A percentile compares a stretch with the other conserved stretches of the same genome.
Conservation (phyloP, 2,113 vertebrate genomes). For the Rhombomys opimus region DNA sequence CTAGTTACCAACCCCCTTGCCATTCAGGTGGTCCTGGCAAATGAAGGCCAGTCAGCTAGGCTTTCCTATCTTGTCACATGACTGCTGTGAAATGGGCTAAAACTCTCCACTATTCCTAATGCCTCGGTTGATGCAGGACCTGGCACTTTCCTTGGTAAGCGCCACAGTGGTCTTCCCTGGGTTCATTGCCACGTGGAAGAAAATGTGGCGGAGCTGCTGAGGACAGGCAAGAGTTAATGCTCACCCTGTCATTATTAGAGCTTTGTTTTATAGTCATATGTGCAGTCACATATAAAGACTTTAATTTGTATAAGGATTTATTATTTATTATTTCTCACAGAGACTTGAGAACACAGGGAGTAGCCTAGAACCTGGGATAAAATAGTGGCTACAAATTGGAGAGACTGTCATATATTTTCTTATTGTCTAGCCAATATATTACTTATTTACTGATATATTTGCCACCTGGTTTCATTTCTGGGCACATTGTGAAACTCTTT, state of each 20-base stretch:
- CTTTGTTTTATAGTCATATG: background rate
- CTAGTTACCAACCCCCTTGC: background rate
- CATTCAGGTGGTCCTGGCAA: background rate
- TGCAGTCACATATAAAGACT: background rate
- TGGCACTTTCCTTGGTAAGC: background rate
- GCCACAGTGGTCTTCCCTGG: background rate
- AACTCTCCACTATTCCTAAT: background rate
- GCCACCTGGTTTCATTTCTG: background rate
- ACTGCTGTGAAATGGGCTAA: background rate
- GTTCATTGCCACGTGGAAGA: background rate
- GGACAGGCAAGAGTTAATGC: background rate
- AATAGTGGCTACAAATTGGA: background rate
- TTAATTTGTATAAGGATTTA: background rate
- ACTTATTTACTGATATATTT: background rate
- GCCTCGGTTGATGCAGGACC: background rate
- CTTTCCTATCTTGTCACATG: background rate
- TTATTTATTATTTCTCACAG: background rate
- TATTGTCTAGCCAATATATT: background rate
- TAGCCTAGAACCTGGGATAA: background rate
- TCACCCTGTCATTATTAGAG: background rate
- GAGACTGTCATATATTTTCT: background rate
- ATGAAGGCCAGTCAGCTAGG: background rate
- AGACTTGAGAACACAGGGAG: background rate
- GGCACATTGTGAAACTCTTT: background rate
- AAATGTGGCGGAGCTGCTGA: background rate